phyloP scores from a whole-genome alignment of 2,797 vertebrate genomes.

The Cheirogaleus major region DNA sequence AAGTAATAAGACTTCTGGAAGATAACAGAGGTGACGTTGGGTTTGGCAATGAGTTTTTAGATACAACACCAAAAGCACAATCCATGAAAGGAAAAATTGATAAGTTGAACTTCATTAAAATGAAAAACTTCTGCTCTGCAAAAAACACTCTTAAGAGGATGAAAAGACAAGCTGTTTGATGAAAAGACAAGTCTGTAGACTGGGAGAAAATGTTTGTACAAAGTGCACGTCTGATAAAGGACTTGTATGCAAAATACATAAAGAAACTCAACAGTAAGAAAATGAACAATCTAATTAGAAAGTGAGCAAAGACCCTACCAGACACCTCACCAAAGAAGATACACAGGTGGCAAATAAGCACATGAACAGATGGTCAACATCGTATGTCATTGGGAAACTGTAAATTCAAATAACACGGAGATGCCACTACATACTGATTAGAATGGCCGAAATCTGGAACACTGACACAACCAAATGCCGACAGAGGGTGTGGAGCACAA shows the following conservation, averaged over 20 bases:
- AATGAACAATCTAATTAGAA: background rate
- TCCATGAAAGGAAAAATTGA: background rate
- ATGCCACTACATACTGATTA: rapidly evolving
- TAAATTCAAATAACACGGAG: background rate
- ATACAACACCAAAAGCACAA: background rate
- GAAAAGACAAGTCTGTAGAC: background rate
- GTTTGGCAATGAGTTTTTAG: background rate
- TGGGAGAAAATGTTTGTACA: background rate
- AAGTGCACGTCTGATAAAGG: background rate
- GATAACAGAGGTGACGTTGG: background rate
- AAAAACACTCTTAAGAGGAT: background rate
- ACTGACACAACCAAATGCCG: background rate
- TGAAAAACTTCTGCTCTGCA: background rate
- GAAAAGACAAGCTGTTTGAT: background rate
- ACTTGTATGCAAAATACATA: background rate
- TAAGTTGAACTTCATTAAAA: background rate
- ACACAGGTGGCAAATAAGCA: too few relatives aligned
- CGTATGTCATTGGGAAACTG: background rate
- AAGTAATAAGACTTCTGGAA: background rate
- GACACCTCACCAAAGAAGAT: background rate
- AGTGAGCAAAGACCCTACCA: background rate
- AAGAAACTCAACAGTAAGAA: background rate
- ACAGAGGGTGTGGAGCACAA: background rate
- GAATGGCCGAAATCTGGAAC: background rate
- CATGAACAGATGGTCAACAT: background rate